phyloP scores from a whole-genome alignment of 35 echinoderm and acorn worm genomes.

The Holothuria glaberrima region DNA sequence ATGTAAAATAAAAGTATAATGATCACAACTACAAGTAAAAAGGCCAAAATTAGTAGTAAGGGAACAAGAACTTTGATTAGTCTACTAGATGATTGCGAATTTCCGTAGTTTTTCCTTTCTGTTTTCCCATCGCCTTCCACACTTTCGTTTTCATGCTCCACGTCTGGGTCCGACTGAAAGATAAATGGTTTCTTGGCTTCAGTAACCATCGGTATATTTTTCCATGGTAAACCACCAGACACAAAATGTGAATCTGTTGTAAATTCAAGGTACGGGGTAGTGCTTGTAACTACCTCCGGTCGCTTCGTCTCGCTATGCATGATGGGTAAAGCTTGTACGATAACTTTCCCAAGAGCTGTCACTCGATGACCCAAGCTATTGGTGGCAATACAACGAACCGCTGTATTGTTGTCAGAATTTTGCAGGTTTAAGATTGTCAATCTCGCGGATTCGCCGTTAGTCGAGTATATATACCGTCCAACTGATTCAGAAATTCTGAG shows the following conservation, averaged over 20 bases:
- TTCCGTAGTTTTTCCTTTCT: no score
- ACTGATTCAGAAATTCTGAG: neutral
- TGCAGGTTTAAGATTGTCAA: neutral
- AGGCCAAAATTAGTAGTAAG: no score
- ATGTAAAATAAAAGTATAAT: no score
- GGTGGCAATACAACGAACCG: slow-evolving; percentile 15
- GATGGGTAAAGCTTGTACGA: neutral
- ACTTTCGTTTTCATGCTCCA: no score
- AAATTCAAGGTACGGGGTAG: neutral
- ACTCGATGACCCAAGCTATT: slow-evolving; percentile 15
- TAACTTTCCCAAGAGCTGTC: slow-evolving; percentile 11
- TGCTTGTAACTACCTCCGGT: neutral
- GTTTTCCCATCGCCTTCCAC: no score
- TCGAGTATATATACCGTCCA: slow-evolving; percentile 15
- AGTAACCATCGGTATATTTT: no score
- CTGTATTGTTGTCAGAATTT: slow-evolving; percentile 31
- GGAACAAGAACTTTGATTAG: no score
- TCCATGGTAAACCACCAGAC: neutral
- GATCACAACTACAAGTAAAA: no score
- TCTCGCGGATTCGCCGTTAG: slow-evolving; percentile 9
- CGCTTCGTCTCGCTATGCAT: neutral
- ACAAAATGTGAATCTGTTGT: neutral
- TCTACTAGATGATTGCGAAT: no score
- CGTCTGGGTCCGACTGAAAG: no score
- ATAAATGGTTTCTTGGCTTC: no score